phyloP scores from a whole-genome alignment of 2,113 vertebrate species.

The Paradoxurus hermaphroditus region DNA sequence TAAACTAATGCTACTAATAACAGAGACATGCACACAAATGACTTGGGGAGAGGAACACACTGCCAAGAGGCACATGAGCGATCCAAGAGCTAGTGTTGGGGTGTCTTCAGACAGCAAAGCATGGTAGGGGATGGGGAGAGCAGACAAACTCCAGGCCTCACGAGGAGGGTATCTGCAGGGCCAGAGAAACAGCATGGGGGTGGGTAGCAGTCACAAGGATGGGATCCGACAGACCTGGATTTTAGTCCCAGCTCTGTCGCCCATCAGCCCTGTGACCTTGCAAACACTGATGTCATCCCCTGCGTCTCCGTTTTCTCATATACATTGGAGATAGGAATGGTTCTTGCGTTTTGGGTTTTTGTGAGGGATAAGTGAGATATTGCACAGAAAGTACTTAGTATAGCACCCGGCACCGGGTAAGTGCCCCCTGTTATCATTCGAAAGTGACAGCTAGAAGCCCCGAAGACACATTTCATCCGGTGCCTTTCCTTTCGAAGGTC shows the following conservation, averaged over 20 bases:
- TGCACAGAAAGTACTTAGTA: not conserved
- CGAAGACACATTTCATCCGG: not conserved
- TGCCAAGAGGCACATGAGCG: not conserved
- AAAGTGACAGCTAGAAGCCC: not conserved
- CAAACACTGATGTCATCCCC: not conserved
- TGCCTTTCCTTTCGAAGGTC: slow-evolving; percentile 1
- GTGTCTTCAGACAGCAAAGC: not conserved
- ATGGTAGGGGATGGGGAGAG: not conserved
- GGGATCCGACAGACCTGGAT: too few relatives aligned
- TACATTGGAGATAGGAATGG: not conserved
- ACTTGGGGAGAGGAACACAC: not conserved
- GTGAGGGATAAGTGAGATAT: not conserved
- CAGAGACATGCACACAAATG: not conserved
- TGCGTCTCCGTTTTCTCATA: not conserved
- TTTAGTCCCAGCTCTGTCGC: not conserved
- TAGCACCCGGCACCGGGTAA: not conserved
- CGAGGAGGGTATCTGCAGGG: accelerated
- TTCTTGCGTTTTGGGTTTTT: not conserved
- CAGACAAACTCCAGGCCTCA: not conserved
- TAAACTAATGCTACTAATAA: not conserved
- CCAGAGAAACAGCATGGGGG: not conserved
- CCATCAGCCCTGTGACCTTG: not conserved
- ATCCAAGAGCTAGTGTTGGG: not conserved
- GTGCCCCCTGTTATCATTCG: not conserved
- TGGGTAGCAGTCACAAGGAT: accelerated